phyloP scores from a whole-genome alignment of 2,888 invertebrate species.

The Catocala sponsa region DNA sequence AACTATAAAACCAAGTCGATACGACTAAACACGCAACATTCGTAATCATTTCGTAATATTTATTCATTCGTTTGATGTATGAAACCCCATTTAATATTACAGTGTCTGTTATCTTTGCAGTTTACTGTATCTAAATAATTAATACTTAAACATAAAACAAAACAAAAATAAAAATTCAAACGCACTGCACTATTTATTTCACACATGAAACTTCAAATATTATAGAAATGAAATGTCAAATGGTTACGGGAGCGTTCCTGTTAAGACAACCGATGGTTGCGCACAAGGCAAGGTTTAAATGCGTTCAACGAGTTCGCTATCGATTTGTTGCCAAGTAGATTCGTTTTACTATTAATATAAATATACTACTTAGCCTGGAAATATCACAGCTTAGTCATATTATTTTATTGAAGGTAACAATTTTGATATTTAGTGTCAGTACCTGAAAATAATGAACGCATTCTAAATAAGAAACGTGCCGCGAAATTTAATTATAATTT shows the following conservation, averaged over 20 bases:
- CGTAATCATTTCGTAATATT: conserved; percentile 48
- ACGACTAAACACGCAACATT: conserved; percentile 30
- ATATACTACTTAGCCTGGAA: background rate
- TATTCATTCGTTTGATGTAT: conserved; percentile 39
- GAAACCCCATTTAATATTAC: conserved; percentile 22
- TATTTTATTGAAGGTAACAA: too few relatives aligned
- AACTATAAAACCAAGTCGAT: conserved; percentile 18
- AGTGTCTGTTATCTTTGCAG: background rate
- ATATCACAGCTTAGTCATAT: background rate
- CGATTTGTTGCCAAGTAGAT: conserved; percentile 43
- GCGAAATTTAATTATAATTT: conserved; percentile 4
- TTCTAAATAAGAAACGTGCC: background rate
- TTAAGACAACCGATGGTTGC: conserved; percentile 24
- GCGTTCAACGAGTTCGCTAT: conserved; percentile 30
- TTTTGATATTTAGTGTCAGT: too few relatives aligned
- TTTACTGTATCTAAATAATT: conserved; percentile 5
- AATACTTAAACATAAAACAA: conserved; percentile 17
- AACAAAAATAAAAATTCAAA: conserved; percentile 15
- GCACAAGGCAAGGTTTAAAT: conserved; percentile 28
- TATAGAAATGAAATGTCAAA: conserved; percentile 52
- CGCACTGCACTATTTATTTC: conserved; percentile 6
- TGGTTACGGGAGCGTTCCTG: conserved; percentile 52
- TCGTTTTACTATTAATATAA: conserved; percentile 20
- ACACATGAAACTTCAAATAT: conserved; percentile 24
- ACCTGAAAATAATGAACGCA: conserved; percentile 8